Percentiles rank a stretch among this genome's conserved stretches.
Evolutionary conservation across 2,888 invertebrate genomes (phyloP).

Genomic region (Ptycholaimellus sp.): DNA sequence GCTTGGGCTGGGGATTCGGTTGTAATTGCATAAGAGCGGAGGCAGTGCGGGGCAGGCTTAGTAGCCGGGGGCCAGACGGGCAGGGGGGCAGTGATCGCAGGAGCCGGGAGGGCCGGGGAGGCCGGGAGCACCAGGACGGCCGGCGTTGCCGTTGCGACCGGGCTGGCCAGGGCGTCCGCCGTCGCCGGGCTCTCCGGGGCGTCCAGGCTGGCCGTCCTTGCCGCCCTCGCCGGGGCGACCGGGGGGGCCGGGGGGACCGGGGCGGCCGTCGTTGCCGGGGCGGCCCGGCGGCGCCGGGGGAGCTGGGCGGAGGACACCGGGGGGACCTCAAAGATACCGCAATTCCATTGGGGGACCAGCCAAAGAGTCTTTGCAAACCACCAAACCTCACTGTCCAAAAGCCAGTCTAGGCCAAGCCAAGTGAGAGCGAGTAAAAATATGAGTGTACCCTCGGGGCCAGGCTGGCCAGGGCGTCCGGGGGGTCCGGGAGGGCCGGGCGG

Average conservation of each 20-base stretch:
- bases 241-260: no score
- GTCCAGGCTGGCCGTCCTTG: not conserved
- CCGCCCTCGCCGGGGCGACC: not conserved
- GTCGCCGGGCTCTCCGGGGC: not conserved
- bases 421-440: no score
- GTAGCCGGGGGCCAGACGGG: slow-evolving; percentile 2
- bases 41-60: not conserved
- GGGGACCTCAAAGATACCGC: no score
- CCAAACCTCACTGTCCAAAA: no score
- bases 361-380: no score
- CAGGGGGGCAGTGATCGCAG: slow-evolving; percentile 1
- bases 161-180: not conserved
- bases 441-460: slow-evolving; percentile 9
- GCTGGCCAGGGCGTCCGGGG: slow-evolving; percentile 5
- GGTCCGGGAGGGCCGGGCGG: not conserved
- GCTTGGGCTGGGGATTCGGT: not conserved
- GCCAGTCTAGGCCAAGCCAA: no score
- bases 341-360: no score
- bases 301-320: no score
- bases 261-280: no score
- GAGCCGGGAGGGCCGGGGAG: not conserved
- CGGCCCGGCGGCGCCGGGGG: no score
- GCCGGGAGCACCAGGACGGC: not conserved
- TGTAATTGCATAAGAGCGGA: not conserved
- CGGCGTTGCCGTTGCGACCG: not conserved